Base-by-base conservation (phyloP, 2,113 vertebrate species). In the Rhagologus leucostigma region DNA sequence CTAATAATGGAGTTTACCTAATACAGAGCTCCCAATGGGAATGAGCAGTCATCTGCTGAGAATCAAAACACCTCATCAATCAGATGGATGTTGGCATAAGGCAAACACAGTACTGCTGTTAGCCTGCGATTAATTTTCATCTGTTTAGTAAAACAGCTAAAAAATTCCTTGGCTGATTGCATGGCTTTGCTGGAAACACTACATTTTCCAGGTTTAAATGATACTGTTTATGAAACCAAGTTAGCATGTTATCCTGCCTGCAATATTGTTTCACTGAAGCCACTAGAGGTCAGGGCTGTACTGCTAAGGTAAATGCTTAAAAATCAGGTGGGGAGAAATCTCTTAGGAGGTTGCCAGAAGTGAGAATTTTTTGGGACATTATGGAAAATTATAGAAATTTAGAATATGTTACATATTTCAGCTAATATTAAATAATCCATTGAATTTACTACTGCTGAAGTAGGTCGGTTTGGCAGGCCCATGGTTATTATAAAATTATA, bases 251-350 rank as follows among this genome's bases (percentile, higher is more conserved):
- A 39, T 77, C 23, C 35, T 95, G 85, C 33, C 46, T 93, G 35
- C 44, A 44, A 0, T 44, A 68, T n/a, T 52, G 33, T 87, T 95
- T 89, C 69, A 27, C 35, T 92, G 79, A 93, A 33, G 7, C 95
- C 96, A 89, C 95, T 96, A 97, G 96, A 95, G 95, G 96, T 96
- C 96, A 96, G 95, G 56, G 44, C 63, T 84, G 95, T 86, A 96
- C 93, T 87, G 73, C 90, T 68, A 75, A 90, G 59, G 39, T 24
- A 64, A 23, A 5, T 44, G 2, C 11, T 83, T 86, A 74, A 86
- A 86, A 88, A 60, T 49, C 30, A n/a, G 4, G n/a, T 46, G 11
- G 24, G 8, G 49, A 63, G 33, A 80, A 83, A 47, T 64, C 20
- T 62, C 22, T 70, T 47, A 35, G 57, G 9, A 67, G 41, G 13